Evolutionary conservation across 2,888 invertebrate genomes (phyloP), one percentile per base, ranked within the genome.

Genomic region (Atethmia centrago): DNA sequence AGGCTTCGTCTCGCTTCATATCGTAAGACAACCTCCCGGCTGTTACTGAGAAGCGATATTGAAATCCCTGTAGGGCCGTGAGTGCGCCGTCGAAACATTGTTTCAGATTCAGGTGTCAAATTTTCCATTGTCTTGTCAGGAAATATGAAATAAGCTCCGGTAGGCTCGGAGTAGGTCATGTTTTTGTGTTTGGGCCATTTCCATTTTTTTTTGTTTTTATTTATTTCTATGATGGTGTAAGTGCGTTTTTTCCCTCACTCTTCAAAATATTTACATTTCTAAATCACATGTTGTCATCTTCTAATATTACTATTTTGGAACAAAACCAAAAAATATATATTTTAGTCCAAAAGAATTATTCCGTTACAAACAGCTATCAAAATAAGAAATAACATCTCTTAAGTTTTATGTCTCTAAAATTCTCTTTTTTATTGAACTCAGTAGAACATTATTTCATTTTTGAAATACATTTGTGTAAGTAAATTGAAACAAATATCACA

Each of bases 71-170:
- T 78, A 66, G 86, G 83, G 80, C 77, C 65, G 74, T 69, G 87
- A 81, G 83, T 73, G 82, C 71, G 79, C 77, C 76, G 79, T 78
- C 82, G 75, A 80, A 87, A 83, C 85, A 83, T 82, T 85, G 84
- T 83, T 80, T 83, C 80, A 85, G 87, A 86, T 87, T 87, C 79
- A 84, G 85, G 86, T 90, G 89, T 92, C 91, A 90, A 90, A 90
- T 91, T 88, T 87, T 86, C 90, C 85, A 88, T 90, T 89, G 88
- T 87, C 87, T 87, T 89, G 87, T 82, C 88, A 84, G 82, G 72
- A 81, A 78, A 84, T 83, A 84, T 87, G 80, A 86, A 84, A 86
- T 86, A 86, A 86, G 82, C 80, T 71, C 62, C 40, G 36, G 67
- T 78, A 81, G 77, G 69, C 73, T 31, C 31, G 62, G 72, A 72